Evolutionary conservation across 2,797 vertebrate genomes (phyloP).

Genomic region (Danionella dracula): DNA sequence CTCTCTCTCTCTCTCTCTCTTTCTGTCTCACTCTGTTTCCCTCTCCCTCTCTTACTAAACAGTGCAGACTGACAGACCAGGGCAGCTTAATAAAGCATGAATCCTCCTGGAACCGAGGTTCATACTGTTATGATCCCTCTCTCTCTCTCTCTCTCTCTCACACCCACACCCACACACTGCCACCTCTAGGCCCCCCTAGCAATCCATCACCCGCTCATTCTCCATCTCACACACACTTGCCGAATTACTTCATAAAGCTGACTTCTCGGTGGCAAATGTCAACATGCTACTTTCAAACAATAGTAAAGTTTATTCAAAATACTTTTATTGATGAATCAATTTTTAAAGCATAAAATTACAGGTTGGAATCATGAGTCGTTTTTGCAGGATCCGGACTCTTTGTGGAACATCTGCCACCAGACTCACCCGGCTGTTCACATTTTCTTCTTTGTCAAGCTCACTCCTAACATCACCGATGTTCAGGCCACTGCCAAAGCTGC

Average conservation of each 20-base stretch:
- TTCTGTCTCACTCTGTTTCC: not conserved
- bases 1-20: too few species aligned
- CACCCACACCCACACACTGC: conserved; percentile 5
- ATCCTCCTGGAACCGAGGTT: conserved; percentile 42
- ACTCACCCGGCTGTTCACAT: conserved; percentile 82
- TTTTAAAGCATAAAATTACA: too few species aligned
- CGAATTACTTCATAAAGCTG: too few species aligned
- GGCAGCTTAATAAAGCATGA: conserved; percentile 49
- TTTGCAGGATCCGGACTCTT: conserved; percentile 89
- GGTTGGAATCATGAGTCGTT: conserved; percentile 33
- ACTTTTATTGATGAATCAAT: too few species aligned
- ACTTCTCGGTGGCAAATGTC: too few species aligned
- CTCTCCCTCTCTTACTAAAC: conserved; percentile 33
- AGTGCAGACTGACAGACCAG: conserved; percentile 47
- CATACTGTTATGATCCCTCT: conserved; percentile 42
- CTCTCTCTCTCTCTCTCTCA: too few species aligned
- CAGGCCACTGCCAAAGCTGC: conserved; percentile 86
- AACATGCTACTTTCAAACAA: too few species aligned
- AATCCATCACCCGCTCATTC: conserved; percentile 3
- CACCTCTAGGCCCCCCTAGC: not conserved
- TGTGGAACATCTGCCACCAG: conserved; percentile 96
- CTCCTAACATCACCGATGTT: conserved; percentile 86
- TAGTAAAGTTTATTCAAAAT: too few species aligned
- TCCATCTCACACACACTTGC: not conserved
- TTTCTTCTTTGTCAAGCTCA: conserved; percentile 96